Conservation (phyloP, 2,113 vertebrate species). For the Telmatochromis bifrenatus region DNA sequence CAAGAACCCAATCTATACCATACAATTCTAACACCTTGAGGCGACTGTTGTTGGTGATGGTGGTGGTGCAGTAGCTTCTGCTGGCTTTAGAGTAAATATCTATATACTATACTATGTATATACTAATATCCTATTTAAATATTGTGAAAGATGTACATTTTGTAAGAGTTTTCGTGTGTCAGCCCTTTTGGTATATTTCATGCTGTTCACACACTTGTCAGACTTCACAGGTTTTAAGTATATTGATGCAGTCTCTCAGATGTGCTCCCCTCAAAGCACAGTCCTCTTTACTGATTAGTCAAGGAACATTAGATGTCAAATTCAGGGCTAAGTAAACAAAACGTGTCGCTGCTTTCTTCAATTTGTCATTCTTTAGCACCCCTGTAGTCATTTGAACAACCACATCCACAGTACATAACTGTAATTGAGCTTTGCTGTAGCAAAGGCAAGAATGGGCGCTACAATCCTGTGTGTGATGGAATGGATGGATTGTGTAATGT, state of each 20-base stretch:
- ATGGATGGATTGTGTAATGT: constrained; percentile 22
- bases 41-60: neutral
- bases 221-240: neutral
- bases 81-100: neutral
- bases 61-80: neutral
- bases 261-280: neutral
- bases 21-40: neutral
- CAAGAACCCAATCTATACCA: neutral
- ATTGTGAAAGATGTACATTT: neutral
- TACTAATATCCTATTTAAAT: neutral
- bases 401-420: neutral
- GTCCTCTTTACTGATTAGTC: neutral
- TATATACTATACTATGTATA: too few relatives aligned
- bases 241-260: neutral
- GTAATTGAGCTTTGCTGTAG: neutral
- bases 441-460: neutral
- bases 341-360: neutral
- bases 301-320: neutral
- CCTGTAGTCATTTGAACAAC: neutral
- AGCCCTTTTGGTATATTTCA: neutral
- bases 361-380: neutral
- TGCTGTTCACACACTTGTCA: neutral
- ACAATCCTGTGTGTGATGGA: neutral
- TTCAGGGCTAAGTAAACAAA: neutral
- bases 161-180: neutral